Percentiles rank a stretch among this genome's conserved stretches.
phyloP scores from a whole-genome alignment of 2,888 invertebrate genomes.

The Ochropleura leucogaster region DNA sequence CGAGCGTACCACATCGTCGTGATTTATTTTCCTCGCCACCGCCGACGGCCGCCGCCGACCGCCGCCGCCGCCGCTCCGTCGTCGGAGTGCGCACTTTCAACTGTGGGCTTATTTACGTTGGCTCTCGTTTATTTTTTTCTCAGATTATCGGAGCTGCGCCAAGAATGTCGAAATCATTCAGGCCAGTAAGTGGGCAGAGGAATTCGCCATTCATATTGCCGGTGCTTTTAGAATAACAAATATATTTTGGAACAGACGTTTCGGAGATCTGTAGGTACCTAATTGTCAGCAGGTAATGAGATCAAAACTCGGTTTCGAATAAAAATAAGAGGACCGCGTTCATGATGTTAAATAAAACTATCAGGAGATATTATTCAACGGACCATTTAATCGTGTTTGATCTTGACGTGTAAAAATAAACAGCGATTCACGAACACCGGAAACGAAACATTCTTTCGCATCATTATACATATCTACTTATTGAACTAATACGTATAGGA shows the following conservation, averaged over 20 bases:
- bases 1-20: slow-evolving; percentile 80
- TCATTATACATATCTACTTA: slow-evolving; percentile 51
- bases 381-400: slow-evolving; percentile 54
- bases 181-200: slow-evolving; percentile 89
- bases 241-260: slow-evolving; percentile 67
- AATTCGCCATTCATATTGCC: slow-evolving; percentile 89
- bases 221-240: slow-evolving; percentile 78
- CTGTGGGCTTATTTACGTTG: slow-evolving; percentile 86
- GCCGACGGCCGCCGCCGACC: slow-evolving; percentile 44
- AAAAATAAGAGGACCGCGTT: slow-evolving; percentile 34
- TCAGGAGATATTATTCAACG: slow-evolving; percentile 42
- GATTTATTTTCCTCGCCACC: slow-evolving; percentile 86
- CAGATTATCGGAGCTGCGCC: slow-evolving; percentile 88
- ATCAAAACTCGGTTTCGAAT: slow-evolving; percentile 33
- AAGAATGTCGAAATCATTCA: slow-evolving; percentile 91
- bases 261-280: slow-evolving; percentile 51
- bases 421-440: slow-evolving; percentile 60
- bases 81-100: slow-evolving; percentile 77
- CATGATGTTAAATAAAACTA: slow-evolving; percentile 38
- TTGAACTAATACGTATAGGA: slow-evolving; percentile 32
- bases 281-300: slow-evolving; percentile 44
- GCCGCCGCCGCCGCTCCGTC: slow-evolving; percentile 36
- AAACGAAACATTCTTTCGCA: slow-evolving; percentile 61
- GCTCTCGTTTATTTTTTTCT: slow-evolving; percentile 86
- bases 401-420: slow-evolving; percentile 61